Evolutionary conservation across 2,888 invertebrate species (phyloP).

Genomic region (Celastrina argiolus): DNA sequence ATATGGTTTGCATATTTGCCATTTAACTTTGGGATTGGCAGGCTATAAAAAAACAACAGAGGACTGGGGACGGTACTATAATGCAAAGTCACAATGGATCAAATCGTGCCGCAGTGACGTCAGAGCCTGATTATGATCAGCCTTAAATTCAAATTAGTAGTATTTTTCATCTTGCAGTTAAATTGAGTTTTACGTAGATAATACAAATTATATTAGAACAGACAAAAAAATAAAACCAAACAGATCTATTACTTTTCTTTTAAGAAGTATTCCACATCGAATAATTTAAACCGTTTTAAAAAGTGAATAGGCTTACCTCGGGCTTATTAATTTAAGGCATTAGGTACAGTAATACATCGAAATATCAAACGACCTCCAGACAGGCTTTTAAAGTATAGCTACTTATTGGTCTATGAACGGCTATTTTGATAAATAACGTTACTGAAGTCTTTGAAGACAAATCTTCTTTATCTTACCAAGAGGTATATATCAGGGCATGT

Average conservation of each 20-base stretch:
- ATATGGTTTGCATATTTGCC: too few relatives aligned
- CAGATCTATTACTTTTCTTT: neutral
- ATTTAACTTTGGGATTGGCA: too few relatives aligned
- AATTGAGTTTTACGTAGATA: neutral
- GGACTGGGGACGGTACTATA: too few relatives aligned
- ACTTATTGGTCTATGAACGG: neutral
- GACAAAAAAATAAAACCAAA: neutral
- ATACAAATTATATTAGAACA: neutral
- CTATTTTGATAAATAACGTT: neutral
- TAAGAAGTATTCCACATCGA: neutral
- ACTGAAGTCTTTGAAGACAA: neutral
- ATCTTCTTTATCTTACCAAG: too few relatives aligned
- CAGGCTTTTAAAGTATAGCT: neutral
- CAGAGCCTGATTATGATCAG: too few relatives aligned
- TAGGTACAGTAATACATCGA: neutral
- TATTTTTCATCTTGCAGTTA: neutral
- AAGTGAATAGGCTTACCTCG: constrained; percentile 7
- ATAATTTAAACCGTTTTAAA: neutral
- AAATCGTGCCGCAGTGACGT: too few relatives aligned
- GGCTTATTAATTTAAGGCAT: neutral
- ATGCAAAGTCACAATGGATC: too few relatives aligned
- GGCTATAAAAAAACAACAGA: too few relatives aligned
- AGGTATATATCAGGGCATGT: too few relatives aligned
- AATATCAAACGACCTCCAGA: neutral
- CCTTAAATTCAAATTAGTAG: too few relatives aligned